These are phyloP conservation scores for Neopipo cinnamomea DNA, from an alignment of 2,113 vertebrate species.

Conservation along the genomic window DNA sequence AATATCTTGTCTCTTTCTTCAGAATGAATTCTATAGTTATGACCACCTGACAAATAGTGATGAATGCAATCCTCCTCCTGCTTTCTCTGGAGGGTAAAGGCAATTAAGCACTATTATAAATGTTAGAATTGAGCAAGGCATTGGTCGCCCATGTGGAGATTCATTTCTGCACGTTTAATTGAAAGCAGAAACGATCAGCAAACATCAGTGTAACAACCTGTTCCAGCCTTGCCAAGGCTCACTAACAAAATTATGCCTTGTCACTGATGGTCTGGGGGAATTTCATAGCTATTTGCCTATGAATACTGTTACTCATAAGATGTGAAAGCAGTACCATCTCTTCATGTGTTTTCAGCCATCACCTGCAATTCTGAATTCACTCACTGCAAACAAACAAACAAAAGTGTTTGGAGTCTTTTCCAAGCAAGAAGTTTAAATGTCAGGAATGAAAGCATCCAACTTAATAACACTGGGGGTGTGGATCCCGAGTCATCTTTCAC, in stretches of 20 bases:
- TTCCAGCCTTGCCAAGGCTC: background rate
- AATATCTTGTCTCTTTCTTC: background rate
- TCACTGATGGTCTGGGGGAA: background rate
- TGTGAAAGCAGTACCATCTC: background rate
- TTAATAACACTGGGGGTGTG: background rate
- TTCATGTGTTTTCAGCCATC: background rate
- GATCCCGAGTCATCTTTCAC: background rate
- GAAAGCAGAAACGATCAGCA: background rate
- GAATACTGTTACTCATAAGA: background rate
- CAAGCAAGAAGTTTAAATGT: background rate
- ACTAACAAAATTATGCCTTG: background rate
- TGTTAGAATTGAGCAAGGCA: background rate
- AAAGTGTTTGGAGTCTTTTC: rapidly evolving
- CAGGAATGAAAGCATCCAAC: background rate
- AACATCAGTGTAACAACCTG: background rate
- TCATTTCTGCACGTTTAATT: background rate
- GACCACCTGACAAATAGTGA: background rate
- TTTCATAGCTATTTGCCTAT: background rate
- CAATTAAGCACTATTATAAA: background rate
- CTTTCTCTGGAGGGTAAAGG: background rate
- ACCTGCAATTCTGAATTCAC: background rate
- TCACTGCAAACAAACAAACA: background rate
- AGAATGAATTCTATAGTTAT: background rate
- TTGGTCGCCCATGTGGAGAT: background rate
- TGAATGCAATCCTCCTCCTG: background rate